A percentile compares a stretch with the other conserved stretches of the same genome.
Evolutionary conservation across 2,797 vertebrate species (phyloP).

Genomic region (Spea hammondii): DNA sequence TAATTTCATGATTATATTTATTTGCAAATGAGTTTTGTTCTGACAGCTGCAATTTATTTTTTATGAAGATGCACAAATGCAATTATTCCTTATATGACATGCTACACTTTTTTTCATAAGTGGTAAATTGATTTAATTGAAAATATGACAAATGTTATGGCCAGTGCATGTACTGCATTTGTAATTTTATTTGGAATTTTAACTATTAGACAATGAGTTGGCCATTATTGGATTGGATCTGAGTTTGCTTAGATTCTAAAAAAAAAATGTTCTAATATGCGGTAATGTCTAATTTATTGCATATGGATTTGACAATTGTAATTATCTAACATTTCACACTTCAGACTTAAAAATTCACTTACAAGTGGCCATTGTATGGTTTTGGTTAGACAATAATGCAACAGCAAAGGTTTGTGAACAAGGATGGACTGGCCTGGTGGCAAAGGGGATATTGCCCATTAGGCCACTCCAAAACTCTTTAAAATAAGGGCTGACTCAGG

Average conservation of each 20-base stretch:
- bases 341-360: too few species aligned
- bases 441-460: too few species aligned
- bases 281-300: too few species aligned
- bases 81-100: conserved; percentile 26
- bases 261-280: background rate
- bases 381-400: too few species aligned
- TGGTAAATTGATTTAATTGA: conserved; percentile 26
- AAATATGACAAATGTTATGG: conserved; percentile 34
- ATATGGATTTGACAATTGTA: too few species aligned
- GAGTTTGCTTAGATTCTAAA: conserved; percentile 6
- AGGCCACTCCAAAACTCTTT: too few species aligned
- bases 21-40: conserved; percentile 37
- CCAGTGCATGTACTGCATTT: conserved; percentile 18
- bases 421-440: too few species aligned
- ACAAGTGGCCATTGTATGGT: too few species aligned
- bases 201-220: conserved; percentile 17
- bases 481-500: too few species aligned
- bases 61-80: conserved; percentile 30
- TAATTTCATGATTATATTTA: conserved; percentile 32
- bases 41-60: conserved; percentile 32
- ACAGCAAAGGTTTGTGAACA: too few species aligned
- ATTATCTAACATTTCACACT: too few species aligned
- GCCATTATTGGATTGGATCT: conserved; percentile 14
- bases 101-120: conserved; percentile 21
- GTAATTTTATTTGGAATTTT: background rate